Percentiles rank a stretch among this genome's conserved stretches.
phyloP scores from a whole-genome alignment of 2,797 vertebrate species.

The Ataeniobius toweri region DNA sequence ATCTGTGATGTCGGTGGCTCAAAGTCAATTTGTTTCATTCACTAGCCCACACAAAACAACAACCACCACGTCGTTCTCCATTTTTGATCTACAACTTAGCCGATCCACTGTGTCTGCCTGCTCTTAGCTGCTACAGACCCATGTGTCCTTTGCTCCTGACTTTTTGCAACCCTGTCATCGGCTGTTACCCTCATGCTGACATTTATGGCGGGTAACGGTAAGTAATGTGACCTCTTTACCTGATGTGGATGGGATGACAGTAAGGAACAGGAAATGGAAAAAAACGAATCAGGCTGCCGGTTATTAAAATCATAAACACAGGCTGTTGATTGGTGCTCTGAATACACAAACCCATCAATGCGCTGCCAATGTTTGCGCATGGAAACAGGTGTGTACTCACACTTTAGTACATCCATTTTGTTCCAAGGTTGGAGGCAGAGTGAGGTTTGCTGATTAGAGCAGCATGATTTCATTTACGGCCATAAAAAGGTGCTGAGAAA shows the following conservation, averaged over 20 bases:
- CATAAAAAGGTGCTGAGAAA: conserved; percentile 25
- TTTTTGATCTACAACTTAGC: not conserved
- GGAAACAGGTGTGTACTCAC: not conserved
- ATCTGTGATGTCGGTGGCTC: conserved; percentile 11
- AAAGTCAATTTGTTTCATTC: not conserved
- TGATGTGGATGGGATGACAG: conserved; percentile 27
- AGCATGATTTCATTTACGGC: conserved; percentile 24
- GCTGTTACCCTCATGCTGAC: conserved; percentile 17
- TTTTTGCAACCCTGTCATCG: conserved; percentile 25
- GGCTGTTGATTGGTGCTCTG: not conserved
- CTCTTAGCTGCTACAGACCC: conserved; percentile 20
- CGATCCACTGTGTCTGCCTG: not conserved
- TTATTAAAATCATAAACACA: conserved; percentile 38
- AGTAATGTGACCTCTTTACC: conserved; percentile 38
- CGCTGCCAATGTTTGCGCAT: not conserved
- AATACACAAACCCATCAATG: conserved; percentile 18
- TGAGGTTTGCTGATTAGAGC: conserved; percentile 28
- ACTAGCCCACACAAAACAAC: not conserved
- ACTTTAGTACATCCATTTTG: conserved; percentile 29
- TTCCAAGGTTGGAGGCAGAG: not conserved
- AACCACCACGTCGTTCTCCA: not conserved
- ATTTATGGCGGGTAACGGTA: conserved; percentile 23
- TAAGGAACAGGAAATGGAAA: conserved; percentile 14
- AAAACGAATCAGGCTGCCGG: not conserved
- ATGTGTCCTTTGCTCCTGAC: conserved; percentile 2